Base-by-base conservation (phyloP, 2,888 invertebrate species). In the Tetrapedia diversipes region DNA sequence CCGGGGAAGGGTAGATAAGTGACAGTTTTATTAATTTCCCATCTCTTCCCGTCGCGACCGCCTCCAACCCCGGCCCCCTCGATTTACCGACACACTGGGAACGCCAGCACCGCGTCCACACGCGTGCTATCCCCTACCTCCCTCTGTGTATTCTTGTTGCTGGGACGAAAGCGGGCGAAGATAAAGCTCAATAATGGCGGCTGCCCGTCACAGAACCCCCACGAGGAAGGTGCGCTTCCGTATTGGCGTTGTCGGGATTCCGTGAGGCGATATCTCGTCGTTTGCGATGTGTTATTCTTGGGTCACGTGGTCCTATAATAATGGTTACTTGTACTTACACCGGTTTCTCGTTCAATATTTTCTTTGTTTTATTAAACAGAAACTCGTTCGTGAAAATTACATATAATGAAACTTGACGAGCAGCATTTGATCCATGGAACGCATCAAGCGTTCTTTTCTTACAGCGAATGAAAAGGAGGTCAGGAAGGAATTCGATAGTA, bases 1-100 rank as follows among this genome's bases (percentile, higher is more conserved):
- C 49, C 79, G 71, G 77, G 77, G 83, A 79, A 79, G 85, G 92
- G 91, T 93, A 93, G 93, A 94, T 93, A 94, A 94, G 94, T 95
- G 95, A 95, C 95, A 94, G 94, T 94, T 95, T 95, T 95, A 95
- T 95, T 95, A 95, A 95, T 95, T 95, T 94, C 93, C 93, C 93
- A 93, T 93, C 92, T 92, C 92, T 88, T 87, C 85, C 83, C 85
- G 81, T 53, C 83, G 70, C 68, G 63, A 66, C 68, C 67, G 32
- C 27, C 64, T 73, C 75, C n/a, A n/a, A n/a, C n/a, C 72, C 72
- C 79, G 79, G 76, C 70, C 76, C 68, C 73, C 83, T 72, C 81
- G 82, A 74, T 77, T 81, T 78, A 75, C 72, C 76, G 74, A 81
- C 83, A 81, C 83, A 72, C 51, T 71, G 24, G 75, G 67, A 59